A percentile compares a stretch with the other conserved stretches of the same genome.
These are phyloP conservation scores for Anthopleura sola DNA, from an alignment of 64 coral and sea anemone species.

Conservation along the genomic window DNA sequence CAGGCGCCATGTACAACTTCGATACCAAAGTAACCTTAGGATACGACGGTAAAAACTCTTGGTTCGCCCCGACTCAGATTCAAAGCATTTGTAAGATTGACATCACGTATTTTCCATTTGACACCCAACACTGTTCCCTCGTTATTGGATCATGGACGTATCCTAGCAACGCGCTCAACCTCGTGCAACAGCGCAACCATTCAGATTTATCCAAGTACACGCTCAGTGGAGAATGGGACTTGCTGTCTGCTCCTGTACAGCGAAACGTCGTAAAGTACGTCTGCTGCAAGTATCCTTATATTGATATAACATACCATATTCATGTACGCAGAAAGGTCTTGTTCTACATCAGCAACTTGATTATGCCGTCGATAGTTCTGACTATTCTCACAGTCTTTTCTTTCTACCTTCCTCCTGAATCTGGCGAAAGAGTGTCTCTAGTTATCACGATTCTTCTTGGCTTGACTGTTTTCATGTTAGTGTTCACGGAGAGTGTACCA, in stretches of 20 bases:
- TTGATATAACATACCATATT: conserved; percentile 81
- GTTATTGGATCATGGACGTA: conserved; percentile 96
- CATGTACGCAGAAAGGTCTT: conserved; percentile 66
- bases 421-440: conserved; percentile 84
- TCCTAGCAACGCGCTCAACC: conserved; percentile 61
- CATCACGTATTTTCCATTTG: conserved; percentile 93
- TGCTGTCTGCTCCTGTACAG: conserved; percentile 32
- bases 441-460: conserved; percentile 92
- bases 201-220: conserved; percentile 80
- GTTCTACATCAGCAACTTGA: conserved; percentile 87
- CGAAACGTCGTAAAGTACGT: conserved; percentile 67
- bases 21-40: conserved; percentile 76
- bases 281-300: conserved; percentile 76
- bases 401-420: conserved; percentile 83
- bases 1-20: conserved; percentile 81
- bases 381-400: conserved; percentile 74
- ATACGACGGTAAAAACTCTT: conserved; percentile 51
- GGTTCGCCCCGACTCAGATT: conserved; percentile 90
- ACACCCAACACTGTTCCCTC: conserved; percentile 72
- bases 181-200: conserved; percentile 36
- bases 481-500: conserved; percentile 84
- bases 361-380: conserved; percentile 76
- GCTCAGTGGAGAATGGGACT: conserved; percentile 86
- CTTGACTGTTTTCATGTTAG: conserved; percentile 86
- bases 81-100: conserved; percentile 98